Percentiles rank a stretch among this genome's conserved stretches.
phyloP scores from a whole-genome alignment of 2,888 invertebrate genomes.

The Cyclophora punctaria region DNA sequence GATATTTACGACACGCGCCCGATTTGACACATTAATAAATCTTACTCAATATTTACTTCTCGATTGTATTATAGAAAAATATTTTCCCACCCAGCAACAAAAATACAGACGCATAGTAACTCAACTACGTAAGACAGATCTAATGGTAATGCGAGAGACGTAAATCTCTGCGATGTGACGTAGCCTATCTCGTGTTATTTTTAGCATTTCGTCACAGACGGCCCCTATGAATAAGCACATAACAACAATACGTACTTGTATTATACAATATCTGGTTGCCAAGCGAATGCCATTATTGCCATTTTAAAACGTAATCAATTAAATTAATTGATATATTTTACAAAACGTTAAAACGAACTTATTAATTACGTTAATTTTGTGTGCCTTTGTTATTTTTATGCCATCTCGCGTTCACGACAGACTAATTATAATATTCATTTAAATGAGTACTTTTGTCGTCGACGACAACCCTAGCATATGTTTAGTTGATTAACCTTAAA shows the following conservation, averaged over 20 bases:
- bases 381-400: slow-evolving; percentile 8
- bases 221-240: no score
- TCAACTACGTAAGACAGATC: no score
- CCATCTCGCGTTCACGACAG: slow-evolving; percentile 12
- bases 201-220: no score
- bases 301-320: slow-evolving; percentile 18
- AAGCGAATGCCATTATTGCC: slow-evolving; percentile 14
- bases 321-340: slow-evolving; percentile 21
- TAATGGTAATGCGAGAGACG: no score
- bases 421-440: slow-evolving; percentile 20
- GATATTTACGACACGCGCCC: slow-evolving; percentile 11
- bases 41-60: no score
- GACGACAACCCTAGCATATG: slow-evolving; percentile 13
- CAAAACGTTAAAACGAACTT: slow-evolving; percentile 14
- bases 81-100: no score
- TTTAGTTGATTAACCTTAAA: slow-evolving; percentile 15
- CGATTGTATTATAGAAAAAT: no score
- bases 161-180: no score
- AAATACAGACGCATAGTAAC: no score
- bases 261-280: slow-evolving; percentile 6
- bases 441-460: slow-evolving; percentile 4
- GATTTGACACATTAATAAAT: no score
- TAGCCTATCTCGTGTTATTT: no score
- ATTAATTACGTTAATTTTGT: slow-evolving; percentile 10
- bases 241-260: no score